Base-by-base conservation (phyloP, 1,140 invertebrate species). In the Drosophila bipectinata region DNA sequence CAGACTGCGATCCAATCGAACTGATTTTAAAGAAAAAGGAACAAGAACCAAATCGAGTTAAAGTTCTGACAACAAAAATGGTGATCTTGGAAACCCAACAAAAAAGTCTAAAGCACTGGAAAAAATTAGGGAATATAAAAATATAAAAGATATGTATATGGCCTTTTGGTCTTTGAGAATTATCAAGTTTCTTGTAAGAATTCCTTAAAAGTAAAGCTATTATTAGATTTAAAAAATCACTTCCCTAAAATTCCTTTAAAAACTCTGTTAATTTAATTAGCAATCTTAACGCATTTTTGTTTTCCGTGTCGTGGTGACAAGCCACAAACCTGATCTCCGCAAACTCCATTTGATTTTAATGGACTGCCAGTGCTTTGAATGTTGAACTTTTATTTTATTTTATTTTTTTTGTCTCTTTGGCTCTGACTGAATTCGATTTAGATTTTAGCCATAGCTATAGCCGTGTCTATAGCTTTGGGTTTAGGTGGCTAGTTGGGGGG, bases 41-140 rank as follows among this genome's bases (percentile, higher is more conserved):
- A 55, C 69, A 74, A 24, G 12, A 15, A 44, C 41, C 55, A 51
- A 57, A 72, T 63, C 58, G 51, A 56, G 71, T 73, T 55, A 28
- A 7, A 26, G 21, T 37, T 18, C 10, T 21, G 49, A 28, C 26
- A 63, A 15, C 44, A 44, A 26, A 45, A 3, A 21, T 30, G 15
- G 47, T 52, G 34, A 64, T 26, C 44, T 28, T 6, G 45, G 10
- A 26, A 41, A 51, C 26, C 18, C 32, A 58, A 60, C 15, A 53
- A 37, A 37, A 14, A 44, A 34, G 15, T 28, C 12, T n/a, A 18
- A 30, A 4, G 44, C 18, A 44, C 44, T 10, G 18, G 2, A 18
- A 10, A 24, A 47, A 47, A 47, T 24, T 47, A 10, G 4, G 3
- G 10, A 47, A 14, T 4, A 18, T 44, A 1, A 41, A 41, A 14